Evolutionary conservation across 2,797 vertebrate genomes (phyloP).

Genomic region (Danio kyathit): DNA sequence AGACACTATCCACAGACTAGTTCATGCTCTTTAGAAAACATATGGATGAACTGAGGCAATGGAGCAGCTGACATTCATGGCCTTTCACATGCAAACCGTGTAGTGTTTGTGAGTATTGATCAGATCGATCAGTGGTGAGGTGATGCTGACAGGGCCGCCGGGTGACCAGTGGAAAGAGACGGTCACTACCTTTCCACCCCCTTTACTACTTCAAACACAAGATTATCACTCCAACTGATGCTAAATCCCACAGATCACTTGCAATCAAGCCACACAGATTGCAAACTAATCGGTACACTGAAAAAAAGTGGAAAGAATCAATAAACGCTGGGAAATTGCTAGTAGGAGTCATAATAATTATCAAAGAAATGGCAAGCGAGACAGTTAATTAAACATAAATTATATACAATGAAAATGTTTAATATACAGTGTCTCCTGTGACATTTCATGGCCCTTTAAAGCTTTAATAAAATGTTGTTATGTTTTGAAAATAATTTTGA

Average conservation of each 20-base stretch:
- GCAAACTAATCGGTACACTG: neutral
- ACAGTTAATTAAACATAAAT: too few relatives aligned
- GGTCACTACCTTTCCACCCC: constrained; percentile 43
- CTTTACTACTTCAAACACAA: constrained; percentile 40
- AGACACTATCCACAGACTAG: neutral
- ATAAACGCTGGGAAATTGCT: too few relatives aligned
- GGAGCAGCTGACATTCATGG: constrained; percentile 34
- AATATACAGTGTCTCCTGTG: too few relatives aligned
- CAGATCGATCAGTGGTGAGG: constrained; percentile 63
- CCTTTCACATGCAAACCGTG: constrained; percentile 47
- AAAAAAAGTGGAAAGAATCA: too few relatives aligned
- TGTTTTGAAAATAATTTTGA: too few relatives aligned
- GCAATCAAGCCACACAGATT: constrained; percentile 1
- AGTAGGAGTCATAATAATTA: too few relatives aligned
- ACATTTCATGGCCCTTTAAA: too few relatives aligned
- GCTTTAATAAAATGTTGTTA: too few relatives aligned
- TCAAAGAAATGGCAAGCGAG: too few relatives aligned
- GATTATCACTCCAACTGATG: constrained; percentile 39
- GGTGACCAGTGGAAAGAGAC: constrained; percentile 53
- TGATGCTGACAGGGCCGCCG: constrained; percentile 67
- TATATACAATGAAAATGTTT: too few relatives aligned
- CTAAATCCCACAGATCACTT: constrained; percentile 34
- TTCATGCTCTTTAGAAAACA: constrained; percentile 20
- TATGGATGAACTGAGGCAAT: constrained; percentile 22
- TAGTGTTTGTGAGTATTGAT: constrained; percentile 66